phyloP scores from a whole-genome alignment of 2,888 invertebrate species.

The Tipula helvola region DNA sequence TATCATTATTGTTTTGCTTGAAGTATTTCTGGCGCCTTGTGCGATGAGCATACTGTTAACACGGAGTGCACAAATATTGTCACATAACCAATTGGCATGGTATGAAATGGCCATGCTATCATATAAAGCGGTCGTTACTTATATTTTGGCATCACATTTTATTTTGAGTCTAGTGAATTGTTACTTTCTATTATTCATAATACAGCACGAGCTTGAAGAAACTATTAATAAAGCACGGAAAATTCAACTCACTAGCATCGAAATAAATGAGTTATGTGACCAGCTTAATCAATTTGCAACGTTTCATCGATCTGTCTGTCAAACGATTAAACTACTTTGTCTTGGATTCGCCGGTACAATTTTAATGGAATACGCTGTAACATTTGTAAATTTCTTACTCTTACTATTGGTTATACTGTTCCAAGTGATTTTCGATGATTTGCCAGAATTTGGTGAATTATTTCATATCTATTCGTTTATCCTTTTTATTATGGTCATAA shows the following conservation, averaged over 20 bases:
- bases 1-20: background rate
- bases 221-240: background rate
- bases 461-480: background rate
- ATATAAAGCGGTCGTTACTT: background rate
- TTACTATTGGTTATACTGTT: background rate
- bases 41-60: background rate
- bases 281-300: background rate
- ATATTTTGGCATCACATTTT: background rate
- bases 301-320: background rate
- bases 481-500: background rate
- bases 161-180: background rate
- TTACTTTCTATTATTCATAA: background rate
- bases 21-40: background rate
- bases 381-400: background rate
- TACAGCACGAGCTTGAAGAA: background rate
- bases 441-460: background rate
- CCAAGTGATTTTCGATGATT: background rate
- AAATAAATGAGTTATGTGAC: background rate
- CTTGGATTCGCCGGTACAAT: background rate
- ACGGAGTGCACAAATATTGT: background rate
- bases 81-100: background rate
- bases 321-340: background rate
- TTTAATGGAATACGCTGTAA: background rate
- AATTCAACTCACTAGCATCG: background rate
- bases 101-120: background rate